Conservation (phyloP, 2,888 invertebrate genomes). For the Thereva nobilitata region DNA sequence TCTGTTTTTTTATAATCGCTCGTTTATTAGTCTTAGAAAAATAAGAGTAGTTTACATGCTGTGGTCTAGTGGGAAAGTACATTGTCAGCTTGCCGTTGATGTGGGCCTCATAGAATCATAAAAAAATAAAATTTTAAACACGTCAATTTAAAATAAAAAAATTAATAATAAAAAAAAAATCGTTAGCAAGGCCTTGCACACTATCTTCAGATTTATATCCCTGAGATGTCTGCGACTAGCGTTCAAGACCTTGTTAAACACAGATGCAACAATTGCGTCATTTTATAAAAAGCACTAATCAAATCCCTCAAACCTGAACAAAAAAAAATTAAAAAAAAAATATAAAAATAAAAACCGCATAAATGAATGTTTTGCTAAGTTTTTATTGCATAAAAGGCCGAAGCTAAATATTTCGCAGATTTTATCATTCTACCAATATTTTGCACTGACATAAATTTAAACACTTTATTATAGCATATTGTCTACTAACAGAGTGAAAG, state of each 20-base stretch:
- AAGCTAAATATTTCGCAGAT: no score
- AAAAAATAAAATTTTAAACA: constrained; percentile 5
- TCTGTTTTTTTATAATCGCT: no score
- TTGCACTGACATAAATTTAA: no score
- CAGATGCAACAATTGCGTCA: constrained; percentile 14
- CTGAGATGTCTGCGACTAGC: constrained; percentile 37
- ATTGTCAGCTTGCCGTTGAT: constrained; percentile 71
- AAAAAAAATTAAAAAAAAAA: constrained; percentile 41
- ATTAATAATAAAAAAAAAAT: constrained; percentile 17
- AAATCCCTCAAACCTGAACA: constrained; percentile 55
- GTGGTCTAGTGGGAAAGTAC: constrained; percentile 61
- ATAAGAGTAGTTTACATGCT: constrained; percentile 58
- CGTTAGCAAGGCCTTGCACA: constrained; percentile 24
- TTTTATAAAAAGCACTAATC: constrained; percentile 51
- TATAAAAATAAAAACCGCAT: constrained; percentile 39
- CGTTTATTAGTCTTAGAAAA: constrained; percentile 47
- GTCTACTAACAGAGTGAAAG: no score
- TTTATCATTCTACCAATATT: no score
- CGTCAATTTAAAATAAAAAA: constrained; percentile 22
- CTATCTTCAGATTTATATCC: constrained; percentile 3
- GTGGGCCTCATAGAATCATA: constrained; percentile 61
- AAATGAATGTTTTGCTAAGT: no score
- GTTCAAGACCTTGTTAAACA: constrained; percentile 50
- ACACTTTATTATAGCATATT: no score
- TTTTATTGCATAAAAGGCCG: no score